Base-by-base conservation (phyloP, 2,113 vertebrate genomes). In the Tamias sibiricus region DNA sequence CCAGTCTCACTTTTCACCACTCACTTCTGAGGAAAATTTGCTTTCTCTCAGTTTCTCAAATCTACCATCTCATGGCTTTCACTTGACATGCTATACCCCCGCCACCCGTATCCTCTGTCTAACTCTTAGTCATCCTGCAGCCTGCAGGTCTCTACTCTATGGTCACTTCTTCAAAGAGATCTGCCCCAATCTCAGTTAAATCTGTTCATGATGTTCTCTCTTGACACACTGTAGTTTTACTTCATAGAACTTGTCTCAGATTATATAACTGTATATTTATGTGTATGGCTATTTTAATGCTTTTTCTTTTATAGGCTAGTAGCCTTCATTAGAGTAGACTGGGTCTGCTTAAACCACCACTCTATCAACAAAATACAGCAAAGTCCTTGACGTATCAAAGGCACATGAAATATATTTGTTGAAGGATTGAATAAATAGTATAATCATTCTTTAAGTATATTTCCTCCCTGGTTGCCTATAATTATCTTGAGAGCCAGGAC, bases 361-460 rank as follows among this genome's bases (percentile, higher is more conserved):
- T 62, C 1, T 77, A 64, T 49, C 11, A 35, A 57, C 57, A 95
- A 92, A 95, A 69, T 86, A 44, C 35, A 94, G 59, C 57, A 59
- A 6, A 87, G 52, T 91, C 40, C 30, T 93, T 84, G 37, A 49
- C 52, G 92, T 77, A 54, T 35, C 54, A 24, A 66, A 87, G 6
- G 20, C 52, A 87, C 17, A 40, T 72, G 30, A 96, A 37, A 96
- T 95, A 37, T 93, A 57, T 49, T 95, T 97, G 47, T 52, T 91
- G 26, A 97, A 90, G 26, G 37, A 94, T 26, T 91, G 4, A 69
- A 59, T 96, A 82, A 74, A 96, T 87, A 91, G 62, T 92, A 40
- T 30, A 74, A 69, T 87, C 49, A 68, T 90, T 94, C 69, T 95
- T 88, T 91, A 94, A 91, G 37, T 94, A n/a, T 90, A 37, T 94